Base-by-base conservation (phyloP, 2,888 invertebrate genomes). In the Drosophila hawaiiensis region DNA sequence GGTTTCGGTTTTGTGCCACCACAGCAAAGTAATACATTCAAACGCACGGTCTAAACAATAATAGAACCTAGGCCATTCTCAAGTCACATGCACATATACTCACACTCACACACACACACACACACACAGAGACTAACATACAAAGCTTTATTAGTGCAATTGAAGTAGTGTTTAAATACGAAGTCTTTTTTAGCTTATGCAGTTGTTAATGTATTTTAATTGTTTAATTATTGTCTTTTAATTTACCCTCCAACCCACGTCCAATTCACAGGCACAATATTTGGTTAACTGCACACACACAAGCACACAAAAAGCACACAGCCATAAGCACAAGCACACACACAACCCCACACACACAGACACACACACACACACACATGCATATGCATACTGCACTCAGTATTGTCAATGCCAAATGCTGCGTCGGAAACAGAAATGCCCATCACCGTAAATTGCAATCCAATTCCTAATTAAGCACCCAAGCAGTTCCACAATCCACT, bases 1-100 rank as follows among this genome's bases (percentile, higher is more conserved):
- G 97, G 97, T 81, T 97, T 95, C 92, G 97, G 97, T 82, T 97
- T 97, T 93, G 97, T 97, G 73, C 97, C 97, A 76, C 97, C 97
- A 71, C 92, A 91, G 80, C 91, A 91, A 91, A 91, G 91, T 91
- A 91, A 91, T 86, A 78, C 80, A 54, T 78, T 81, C 68, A 89
- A 77, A 71, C 83, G 82, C 74, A 74, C 78, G 55, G 72, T 82
- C 64, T 85, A 73, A 79, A 41, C 64, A 53, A 74, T 70, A 63
- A 73, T 76, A 61, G 65, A 68, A 54, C 70, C 66, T 76, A 68
- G 68, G 61, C 59, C 64, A 74, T 76, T 76, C 70, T 67, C 73
- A 72, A 66, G 49, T 66, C 66, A 76, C 50, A 16, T 56, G 56
- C 62, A 66, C 68, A 61, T 65, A 69, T 59, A 65, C 50, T 28